Evolutionary conservation across 2,797 vertebrate genomes (phyloP).

Genomic region (Tangara arthus): DNA sequence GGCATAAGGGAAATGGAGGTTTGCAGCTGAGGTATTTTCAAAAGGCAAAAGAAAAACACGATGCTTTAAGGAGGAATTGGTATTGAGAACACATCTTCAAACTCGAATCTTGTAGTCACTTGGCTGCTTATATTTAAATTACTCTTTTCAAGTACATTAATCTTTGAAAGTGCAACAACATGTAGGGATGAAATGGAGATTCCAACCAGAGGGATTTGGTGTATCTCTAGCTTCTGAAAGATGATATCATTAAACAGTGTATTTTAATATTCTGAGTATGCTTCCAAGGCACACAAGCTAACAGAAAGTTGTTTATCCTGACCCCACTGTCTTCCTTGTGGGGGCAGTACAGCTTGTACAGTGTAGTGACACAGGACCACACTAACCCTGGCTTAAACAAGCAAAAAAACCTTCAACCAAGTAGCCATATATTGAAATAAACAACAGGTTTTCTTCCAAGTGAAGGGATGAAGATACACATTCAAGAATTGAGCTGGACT

Average conservation of each 20-base stretch:
- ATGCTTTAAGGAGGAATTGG: background rate
- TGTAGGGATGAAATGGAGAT: background rate
- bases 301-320: background rate
- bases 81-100: background rate
- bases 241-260: background rate
- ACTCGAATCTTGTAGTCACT: background rate
- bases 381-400: background rate
- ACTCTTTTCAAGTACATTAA: background rate
- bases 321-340: background rate
- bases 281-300: background rate
- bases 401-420: background rate
- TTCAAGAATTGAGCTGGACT: background rate
- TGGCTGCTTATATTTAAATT: background rate
- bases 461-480: background rate
- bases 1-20: background rate
- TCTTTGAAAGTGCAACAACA: background rate
- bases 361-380: background rate
- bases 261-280: background rate
- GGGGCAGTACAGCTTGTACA: background rate
- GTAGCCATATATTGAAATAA: background rate
- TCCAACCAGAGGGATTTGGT: background rate
- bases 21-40: background rate
- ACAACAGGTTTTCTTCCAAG: background rate
- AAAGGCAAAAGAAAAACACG: background rate
- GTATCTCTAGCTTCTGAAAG: background rate